Base-by-base conservation (phyloP, 1,140 invertebrate genomes). In the Thaumetopoea pityocampa region DNA sequence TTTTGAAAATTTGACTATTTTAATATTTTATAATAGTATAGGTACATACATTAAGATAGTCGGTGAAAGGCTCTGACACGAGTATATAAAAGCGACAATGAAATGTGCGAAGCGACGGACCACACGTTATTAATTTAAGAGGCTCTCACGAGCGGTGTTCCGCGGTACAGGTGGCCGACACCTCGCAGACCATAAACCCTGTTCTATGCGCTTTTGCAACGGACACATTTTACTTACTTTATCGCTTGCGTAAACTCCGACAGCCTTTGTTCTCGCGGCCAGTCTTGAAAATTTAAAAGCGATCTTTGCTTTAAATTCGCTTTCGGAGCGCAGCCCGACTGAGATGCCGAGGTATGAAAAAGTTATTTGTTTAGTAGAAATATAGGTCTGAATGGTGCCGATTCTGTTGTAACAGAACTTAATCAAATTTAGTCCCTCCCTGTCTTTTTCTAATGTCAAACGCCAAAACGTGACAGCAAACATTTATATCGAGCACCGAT, bases 221-320 rank as follows among this genome's bases (percentile, higher is more conserved):
- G 45, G 64, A 70, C 68, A 76, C 62, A 72, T 68, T 76, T 70
- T 70, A 67, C 68, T 63, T 59, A 66, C 67, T 76, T 70, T 70
- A 68, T 57, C 53, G 57, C 57, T 58, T 61, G 59, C n/a, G 66
- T 74, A 71, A 69, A 72, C 40, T 66, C 55, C 53, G 40, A 53
- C 49, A 45, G 43, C 67, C 64, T 76, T 76, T 76, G 71, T 76
- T 74, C 63, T 55, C 56, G 42, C 36, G 43, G 29, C 51, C 58
- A 53, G 44, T 65, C 59, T 64, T 72, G 67, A 65, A 70, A 67
- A 68, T 70, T 76, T 76, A 68, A 76, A 66, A 67, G 51, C 66
- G 53, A 58, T 68, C 60, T 58, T 62, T 44, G 60, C 68, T 51
- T 63, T 67, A 72, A 70, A 72, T 67, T 66, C 51, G 42, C 59